phyloP scores from a whole-genome alignment of 2,797 vertebrate species.

The Loriculus beryllinus region DNA sequence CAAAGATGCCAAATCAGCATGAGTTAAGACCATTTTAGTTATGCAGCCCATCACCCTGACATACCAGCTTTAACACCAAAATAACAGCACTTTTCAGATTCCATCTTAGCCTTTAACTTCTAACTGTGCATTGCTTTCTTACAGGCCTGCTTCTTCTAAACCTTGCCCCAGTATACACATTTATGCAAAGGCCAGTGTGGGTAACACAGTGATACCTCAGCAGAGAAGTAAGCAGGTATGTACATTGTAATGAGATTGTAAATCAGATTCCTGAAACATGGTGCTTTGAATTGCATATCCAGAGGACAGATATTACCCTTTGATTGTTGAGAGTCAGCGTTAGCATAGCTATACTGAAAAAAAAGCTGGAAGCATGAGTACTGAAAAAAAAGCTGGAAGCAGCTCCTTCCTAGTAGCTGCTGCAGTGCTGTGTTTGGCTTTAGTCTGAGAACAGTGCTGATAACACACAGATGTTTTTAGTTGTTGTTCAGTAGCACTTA shows the following conservation, averaged over 20 bases:
- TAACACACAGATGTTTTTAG: neutral
- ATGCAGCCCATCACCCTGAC: neutral
- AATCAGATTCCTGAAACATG: neutral
- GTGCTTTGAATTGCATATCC: neutral
- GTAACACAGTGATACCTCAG: neutral
- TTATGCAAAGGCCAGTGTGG: neutral
- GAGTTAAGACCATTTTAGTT: neutral
- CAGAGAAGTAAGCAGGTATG: neutral
- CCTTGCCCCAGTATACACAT: rapidly evolving
- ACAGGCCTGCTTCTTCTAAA: neutral
- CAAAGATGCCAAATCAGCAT: neutral
- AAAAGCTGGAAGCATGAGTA: neutral
- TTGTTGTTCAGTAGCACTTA: neutral
- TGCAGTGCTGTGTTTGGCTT: neutral
- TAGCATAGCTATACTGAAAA: neutral
- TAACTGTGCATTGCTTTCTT: neutral
- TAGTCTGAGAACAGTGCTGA: neutral
- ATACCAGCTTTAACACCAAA: neutral
- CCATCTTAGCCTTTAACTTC: neutral
- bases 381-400: neutral
- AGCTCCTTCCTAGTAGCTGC: neutral
- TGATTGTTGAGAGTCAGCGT: neutral
- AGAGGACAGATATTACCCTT: neutral
- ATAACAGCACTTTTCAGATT: neutral
- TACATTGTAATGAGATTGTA: neutral